phyloP scores from a whole-genome alignment of 2,797 vertebrate genomes.

The Hippopotamyrus pictus region DNA sequence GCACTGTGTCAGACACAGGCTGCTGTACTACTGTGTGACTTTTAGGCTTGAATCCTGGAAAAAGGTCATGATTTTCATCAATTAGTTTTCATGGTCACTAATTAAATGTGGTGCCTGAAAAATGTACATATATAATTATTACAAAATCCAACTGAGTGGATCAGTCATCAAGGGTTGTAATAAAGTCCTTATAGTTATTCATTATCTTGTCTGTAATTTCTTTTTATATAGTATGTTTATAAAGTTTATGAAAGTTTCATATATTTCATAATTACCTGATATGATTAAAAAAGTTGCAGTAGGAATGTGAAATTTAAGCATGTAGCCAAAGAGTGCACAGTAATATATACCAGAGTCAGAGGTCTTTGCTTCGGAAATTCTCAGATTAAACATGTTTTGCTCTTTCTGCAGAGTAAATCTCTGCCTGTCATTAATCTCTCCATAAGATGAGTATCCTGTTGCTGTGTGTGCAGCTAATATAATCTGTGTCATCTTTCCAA shows the following conservation, averaged over 20 bases:
- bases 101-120: background rate
- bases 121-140: too few species aligned
- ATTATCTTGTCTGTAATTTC: too few species aligned
- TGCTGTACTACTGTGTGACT: background rate
- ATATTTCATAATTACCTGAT: background rate
- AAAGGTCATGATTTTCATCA: background rate
- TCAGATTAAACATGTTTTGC: background rate
- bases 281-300: background rate
- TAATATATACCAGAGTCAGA: background rate
- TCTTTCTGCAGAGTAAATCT: background rate
- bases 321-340: background rate
- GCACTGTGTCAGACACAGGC: constrained; percentile 16
- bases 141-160: too few species aligned
- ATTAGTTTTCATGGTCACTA: background rate
- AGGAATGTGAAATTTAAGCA: background rate
- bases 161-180: too few species aligned
- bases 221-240: too few species aligned
- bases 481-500: background rate
- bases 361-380: background rate
- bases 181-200: background rate
- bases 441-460: background rate
- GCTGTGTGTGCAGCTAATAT: background rate
- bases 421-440: background rate
- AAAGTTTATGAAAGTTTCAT: too few species aligned
- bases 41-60: too few species aligned